Base-by-base conservation (phyloP, 2,797 vertebrate species). In the Sphenodon punctatus region DNA sequence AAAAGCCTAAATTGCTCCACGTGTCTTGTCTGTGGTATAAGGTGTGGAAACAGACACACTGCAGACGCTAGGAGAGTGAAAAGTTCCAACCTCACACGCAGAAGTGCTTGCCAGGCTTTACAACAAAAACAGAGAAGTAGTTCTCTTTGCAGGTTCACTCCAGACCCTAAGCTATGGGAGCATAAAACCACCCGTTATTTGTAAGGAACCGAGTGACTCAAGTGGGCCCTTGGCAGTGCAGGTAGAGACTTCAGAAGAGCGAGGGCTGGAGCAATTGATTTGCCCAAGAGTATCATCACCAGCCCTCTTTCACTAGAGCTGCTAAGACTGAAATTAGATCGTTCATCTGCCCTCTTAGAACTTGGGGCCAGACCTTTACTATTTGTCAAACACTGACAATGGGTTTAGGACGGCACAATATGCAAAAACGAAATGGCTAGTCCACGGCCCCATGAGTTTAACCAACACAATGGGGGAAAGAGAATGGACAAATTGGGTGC, bases 61-160 rank as follows among this genome's bases (percentile, higher is more conserved):
- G 1, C 58, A 78, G 78, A 92, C 85, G 82, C 90, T 75, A 86
- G 81, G 46, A 11, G 45, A 73, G 67, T 82, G 75, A n/a, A n/a
- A 51, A 46, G 67, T 67, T 80, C 80, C 67, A 87, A 20, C 68
- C 88, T 61, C 83, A 82, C 84, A 65, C n/a, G 17, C n/a, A n/a
- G 58, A 84, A 80, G 51, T 72, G 78, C 70, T 71, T 46, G 46
- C 43, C 65, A 70, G 90, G 67, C 49, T 69, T 80, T 75, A 65
- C 67, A 77, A 53, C 41, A 60, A 84, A 69, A 81, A 55, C 38
- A 88, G 79, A 82, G 58, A 70, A 71, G 58, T 79, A 66, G 83
- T 74, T 89, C 73, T 61, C 81, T n/a, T 85, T 69, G 48, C 39
- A 79, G 91, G 73, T 86, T 73, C 65, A 61, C 27, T 25, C 27